phyloP scores from a whole-genome alignment of 2,113 vertebrate species.

The Grallaria varia region DNA sequence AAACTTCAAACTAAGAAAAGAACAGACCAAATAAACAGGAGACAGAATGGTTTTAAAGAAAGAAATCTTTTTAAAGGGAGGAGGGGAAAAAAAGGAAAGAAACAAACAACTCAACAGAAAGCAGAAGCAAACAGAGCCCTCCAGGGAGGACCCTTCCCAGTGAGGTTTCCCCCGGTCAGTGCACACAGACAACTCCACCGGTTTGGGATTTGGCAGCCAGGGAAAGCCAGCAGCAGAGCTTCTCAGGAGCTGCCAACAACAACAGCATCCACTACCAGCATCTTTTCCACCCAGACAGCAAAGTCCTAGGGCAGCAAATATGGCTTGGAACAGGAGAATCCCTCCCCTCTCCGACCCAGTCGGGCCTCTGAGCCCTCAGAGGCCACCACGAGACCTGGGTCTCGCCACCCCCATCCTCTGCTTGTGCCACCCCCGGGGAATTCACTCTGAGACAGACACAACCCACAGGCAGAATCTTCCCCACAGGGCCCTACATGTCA shows the following conservation, averaged over 20 bases:
- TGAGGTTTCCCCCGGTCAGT: background rate
- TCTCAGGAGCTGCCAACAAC: background rate
- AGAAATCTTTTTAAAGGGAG: background rate
- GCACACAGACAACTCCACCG: background rate
- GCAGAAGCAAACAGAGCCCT: background rate
- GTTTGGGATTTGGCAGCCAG: background rate
- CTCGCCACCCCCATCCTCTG: background rate
- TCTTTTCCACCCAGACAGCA: background rate
- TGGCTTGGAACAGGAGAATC: background rate
- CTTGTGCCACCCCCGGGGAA: background rate
- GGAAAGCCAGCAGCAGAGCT: background rate
- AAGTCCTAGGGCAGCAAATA: background rate
- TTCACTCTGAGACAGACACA: background rate
- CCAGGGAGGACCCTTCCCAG: background rate
- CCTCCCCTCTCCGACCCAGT: background rate
- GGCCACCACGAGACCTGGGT: background rate
- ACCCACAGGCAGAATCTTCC: rapidly evolving
- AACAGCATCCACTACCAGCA: background rate
- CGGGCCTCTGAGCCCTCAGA: background rate
- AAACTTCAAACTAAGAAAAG: conserved; percentile 8
- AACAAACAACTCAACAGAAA: background rate
- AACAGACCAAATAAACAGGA: background rate
- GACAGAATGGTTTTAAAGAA: background rate
- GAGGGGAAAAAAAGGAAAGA: background rate
- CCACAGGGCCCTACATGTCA: background rate